Evolutionary conservation across 2,888 invertebrate genomes (phyloP).

Genomic region (Cordilura impudica): DNA sequence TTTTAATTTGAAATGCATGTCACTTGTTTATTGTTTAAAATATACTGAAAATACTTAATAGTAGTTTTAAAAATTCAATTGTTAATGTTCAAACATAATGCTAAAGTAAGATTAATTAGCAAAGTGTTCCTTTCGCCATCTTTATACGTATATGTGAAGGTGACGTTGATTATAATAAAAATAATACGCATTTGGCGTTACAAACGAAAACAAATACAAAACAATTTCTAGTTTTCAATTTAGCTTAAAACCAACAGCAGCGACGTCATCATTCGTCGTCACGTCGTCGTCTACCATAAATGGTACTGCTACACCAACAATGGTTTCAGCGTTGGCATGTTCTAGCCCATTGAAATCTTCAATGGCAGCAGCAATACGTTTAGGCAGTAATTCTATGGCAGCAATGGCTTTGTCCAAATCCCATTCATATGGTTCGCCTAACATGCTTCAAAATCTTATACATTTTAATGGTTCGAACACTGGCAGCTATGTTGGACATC

Average conservation of each 20-base stretch:
- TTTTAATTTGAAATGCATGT: too few species aligned
- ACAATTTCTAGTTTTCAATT: slow-evolving; percentile 53
- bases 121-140: too few species aligned
- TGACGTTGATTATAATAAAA: too few species aligned
- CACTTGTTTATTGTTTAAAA: too few species aligned
- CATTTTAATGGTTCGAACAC: slow-evolving; percentile 12
- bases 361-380: slow-evolving; percentile 42
- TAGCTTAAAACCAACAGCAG: slow-evolving; percentile 48
- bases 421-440: slow-evolving; percentile 36
- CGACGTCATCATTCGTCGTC: slow-evolving; percentile 40
- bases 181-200: slow-evolving; percentile 7
- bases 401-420: slow-evolving; percentile 61
- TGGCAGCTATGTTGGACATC: slow-evolving; percentile 59
- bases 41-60: too few species aligned
- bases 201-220: slow-evolving; percentile 46
- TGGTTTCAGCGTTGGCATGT: slow-evolving; percentile 41
- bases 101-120: too few species aligned
- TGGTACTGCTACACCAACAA: slow-evolving; percentile 45
- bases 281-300: slow-evolving; percentile 25
- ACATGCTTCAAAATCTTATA: slow-evolving; percentile 21
- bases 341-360: slow-evolving; percentile 48
- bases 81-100: too few species aligned
- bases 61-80: too few species aligned
- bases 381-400: slow-evolving; percentile 62
- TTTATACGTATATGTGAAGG: too few species aligned